phyloP scores from a whole-genome alignment of 1,140 invertebrate species.

The Copidosoma floridanum region DNA sequence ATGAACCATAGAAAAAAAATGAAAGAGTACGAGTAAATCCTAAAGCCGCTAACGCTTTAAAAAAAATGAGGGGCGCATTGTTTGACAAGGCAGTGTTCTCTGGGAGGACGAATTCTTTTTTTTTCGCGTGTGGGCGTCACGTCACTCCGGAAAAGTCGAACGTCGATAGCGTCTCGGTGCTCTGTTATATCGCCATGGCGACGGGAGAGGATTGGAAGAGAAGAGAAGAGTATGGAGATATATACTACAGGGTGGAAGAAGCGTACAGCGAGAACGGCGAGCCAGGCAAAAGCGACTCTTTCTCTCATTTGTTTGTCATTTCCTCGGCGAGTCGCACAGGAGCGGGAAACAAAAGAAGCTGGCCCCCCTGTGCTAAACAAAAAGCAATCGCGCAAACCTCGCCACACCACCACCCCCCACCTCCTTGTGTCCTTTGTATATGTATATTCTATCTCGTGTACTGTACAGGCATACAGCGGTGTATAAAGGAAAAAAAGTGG shows the following conservation, averaged over 20 bases:
- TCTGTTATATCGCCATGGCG: slow-evolving; percentile 38
- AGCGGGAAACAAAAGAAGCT: slow-evolving; percentile 41
- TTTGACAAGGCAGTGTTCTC: too few relatives aligned
- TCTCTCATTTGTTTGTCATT: slow-evolving; percentile 48
- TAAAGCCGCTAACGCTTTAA: too few relatives aligned
- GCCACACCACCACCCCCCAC: too few relatives aligned
- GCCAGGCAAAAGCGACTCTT: slow-evolving; percentile 15
- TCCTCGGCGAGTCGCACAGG: slow-evolving; percentile 41
- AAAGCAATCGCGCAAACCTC: slow-evolving; percentile 31
- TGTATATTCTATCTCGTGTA: too few relatives aligned
- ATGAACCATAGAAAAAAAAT: too few relatives aligned
- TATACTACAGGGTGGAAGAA: too few relatives aligned
- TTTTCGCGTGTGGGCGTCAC: not conserved
- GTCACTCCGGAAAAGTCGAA: slow-evolving; percentile 22
- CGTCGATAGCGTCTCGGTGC: slow-evolving; percentile 28
- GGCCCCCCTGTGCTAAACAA: slow-evolving; percentile 34
- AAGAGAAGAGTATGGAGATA: too few relatives aligned
- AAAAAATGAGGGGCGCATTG: too few relatives aligned
- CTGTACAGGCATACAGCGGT: too few relatives aligned
- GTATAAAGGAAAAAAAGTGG: too few relatives aligned
- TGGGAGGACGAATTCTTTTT: not conserved
- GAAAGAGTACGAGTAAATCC: too few relatives aligned
- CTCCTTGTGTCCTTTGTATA: too few relatives aligned
- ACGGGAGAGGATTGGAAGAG: slow-evolving; percentile 27
- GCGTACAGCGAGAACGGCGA: not conserved